These are phyloP conservation scores for Hemicentrotus pulcherrimus DNA, from an alignment of 35 echinoderm and acorn worm species.

Conservation along the genomic window DNA sequence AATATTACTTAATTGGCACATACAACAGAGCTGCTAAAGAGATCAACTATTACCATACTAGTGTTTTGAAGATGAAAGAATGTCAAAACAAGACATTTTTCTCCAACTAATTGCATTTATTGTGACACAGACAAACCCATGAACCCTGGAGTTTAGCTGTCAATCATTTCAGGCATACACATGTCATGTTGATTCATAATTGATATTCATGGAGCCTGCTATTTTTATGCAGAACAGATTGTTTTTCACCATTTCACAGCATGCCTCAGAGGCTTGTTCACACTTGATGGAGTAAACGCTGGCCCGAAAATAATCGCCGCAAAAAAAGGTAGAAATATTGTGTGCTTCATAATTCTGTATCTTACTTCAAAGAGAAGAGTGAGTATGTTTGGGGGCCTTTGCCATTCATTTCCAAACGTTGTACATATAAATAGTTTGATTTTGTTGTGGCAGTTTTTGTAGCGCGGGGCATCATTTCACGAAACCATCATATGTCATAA, in stretches of 20 bases:
- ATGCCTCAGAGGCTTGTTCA: neutral
- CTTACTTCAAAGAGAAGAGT: too few relatives aligned
- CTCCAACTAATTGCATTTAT: neutral
- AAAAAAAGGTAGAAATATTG: too few relatives aligned
- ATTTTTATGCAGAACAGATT: conserved; percentile 35
- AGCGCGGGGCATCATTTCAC: too few relatives aligned
- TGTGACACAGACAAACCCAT: neutral
- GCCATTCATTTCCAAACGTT: too few relatives aligned
- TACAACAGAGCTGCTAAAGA: neutral
- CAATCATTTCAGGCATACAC: neutral
- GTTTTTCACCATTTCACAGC: conserved; percentile 30
- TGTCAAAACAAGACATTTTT: neutral
- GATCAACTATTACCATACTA: neutral
- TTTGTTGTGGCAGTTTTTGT: too few relatives aligned
- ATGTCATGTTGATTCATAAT: conserved; percentile 24
- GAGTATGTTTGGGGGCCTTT: too few relatives aligned
- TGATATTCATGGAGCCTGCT: neutral
- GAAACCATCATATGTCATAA: too few relatives aligned
- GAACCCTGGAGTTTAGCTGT: neutral
- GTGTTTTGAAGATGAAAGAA: neutral
- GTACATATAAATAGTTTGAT: too few relatives aligned
- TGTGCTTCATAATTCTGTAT: too few relatives aligned
- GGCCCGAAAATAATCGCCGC: too few relatives aligned
- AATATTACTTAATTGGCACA: too few relatives aligned
- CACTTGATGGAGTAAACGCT: neutral